phyloP scores from a whole-genome alignment of 2,888 invertebrate species.

The Clivina fossor region DNA sequence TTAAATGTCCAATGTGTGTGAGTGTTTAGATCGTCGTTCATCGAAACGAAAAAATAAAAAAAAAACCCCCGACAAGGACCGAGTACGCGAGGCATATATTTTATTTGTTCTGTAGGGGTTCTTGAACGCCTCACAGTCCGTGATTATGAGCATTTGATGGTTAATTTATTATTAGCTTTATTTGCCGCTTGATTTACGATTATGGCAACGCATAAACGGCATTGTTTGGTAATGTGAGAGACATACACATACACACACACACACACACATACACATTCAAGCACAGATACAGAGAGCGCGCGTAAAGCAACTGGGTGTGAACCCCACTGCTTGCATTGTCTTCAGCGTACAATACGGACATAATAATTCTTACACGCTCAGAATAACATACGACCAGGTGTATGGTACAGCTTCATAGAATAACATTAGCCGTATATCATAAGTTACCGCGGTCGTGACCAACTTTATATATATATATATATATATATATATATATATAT shows the following conservation, averaged over 20 bases:
- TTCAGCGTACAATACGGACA: slow-evolving; percentile 48
- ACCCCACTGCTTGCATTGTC: slow-evolving; percentile 48
- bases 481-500: too few species aligned
- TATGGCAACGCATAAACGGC: slow-evolving; percentile 46
- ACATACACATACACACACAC: too few species aligned
- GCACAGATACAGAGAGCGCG: slow-evolving; percentile 38
- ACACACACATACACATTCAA: too few species aligned
- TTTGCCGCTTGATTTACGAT: slow-evolving; percentile 45
- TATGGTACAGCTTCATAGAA: slow-evolving; percentile 44
- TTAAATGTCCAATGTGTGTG: too few species aligned
- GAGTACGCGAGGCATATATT: too few species aligned
- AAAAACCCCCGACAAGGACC: too few species aligned
- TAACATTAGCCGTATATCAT: slow-evolving; percentile 46
- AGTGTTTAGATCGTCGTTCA: too few species aligned
- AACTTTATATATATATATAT: slow-evolving; percentile 30
- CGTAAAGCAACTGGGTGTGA: slow-evolving; percentile 47
- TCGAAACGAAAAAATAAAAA: too few species aligned
- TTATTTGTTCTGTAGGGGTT: too few species aligned
- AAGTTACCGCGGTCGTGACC: slow-evolving; percentile 35
- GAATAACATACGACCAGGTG: slow-evolving; percentile 46
- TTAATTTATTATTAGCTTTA: slow-evolving; percentile 43
- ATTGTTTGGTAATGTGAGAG: slow-evolving; percentile 48
- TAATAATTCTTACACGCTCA: slow-evolving; percentile 49
- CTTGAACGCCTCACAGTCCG: slow-evolving; percentile 14
- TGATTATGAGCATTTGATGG: slow-evolving; percentile 40